Evolutionary conservation across 64 coral and sea anemone genomes (phyloP), one percentile per base, ranked within the genome.

Genomic region (Stylophora pistillata): DNA sequence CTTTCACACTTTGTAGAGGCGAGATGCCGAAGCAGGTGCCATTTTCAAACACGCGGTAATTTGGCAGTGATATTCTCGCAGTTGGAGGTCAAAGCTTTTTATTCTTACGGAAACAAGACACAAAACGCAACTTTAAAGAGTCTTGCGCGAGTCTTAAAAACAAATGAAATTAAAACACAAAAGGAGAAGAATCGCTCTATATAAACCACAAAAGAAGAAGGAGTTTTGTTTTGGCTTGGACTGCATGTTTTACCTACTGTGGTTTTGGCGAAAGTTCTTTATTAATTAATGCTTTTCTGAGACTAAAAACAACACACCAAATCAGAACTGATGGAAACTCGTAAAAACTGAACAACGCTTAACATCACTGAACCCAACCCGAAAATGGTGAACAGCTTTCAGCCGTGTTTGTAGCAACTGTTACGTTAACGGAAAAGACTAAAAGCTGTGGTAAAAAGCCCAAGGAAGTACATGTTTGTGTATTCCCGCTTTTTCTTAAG

Each of bases 31-130:
- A 70, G 47, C 80, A 84, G 80, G 80, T 84, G 80, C 80, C 21
- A 2, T 53, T 18, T 47, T 52, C 31, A 32, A 84, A 84, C 80
- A 84, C 80, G 80, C 60, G 80, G 80, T 84, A 21, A 84, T 84
- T 69, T 54, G 32, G 62, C 23, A 63, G 33, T 37, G 61, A 21
- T 84, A 68, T 84, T 69, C 69, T 68, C 61, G 26, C 80, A 53
- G 80, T 70, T 41, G 80, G 80, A 47, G 80, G 80, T 70, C 32
- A 33, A 64, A 69, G 41, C 33, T 0, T 28, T 23, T 17, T 21
- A 71, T 84, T 84, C 60, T 84, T 47, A 25, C 23, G 2, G 26
- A 68, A 13, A 84, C 62, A 25, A 30, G 23, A 70, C 18, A 59
- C 64, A 68, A 58, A 58, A 21, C 12, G 11, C 14, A 15, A 31